Conservation (phyloP, 2,888 invertebrate genomes). For the Hymenopus coronatus region DNA sequence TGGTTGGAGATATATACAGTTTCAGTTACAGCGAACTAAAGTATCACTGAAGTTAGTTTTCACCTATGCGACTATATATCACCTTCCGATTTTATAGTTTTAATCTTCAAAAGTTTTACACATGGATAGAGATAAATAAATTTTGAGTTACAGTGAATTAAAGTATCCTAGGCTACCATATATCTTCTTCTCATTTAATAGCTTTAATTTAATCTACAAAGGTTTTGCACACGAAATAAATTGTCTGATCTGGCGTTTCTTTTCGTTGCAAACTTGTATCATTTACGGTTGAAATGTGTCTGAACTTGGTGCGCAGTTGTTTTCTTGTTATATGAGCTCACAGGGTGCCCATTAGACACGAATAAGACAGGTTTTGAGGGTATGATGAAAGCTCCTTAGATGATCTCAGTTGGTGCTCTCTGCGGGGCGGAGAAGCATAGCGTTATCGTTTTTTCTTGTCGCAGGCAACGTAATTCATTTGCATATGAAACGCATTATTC, state of each 20-base stretch:
- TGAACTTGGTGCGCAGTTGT: neutral
- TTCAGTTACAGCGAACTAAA: too few relatives aligned
- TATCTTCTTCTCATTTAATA: too few relatives aligned
- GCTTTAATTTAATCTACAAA: neutral
- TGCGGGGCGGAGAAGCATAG: neutral
- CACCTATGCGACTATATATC: too few relatives aligned
- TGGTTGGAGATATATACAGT: too few relatives aligned
- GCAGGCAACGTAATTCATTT: neutral
- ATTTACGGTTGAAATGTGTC: neutral
- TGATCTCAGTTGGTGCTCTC: neutral
- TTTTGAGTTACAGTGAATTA: neutral
- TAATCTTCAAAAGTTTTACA: neutral
- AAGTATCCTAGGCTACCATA: too few relatives aligned
- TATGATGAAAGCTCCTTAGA: neutral
- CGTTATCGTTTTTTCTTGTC: neutral
- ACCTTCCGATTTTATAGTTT: too few relatives aligned
- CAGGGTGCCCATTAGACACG: neutral
- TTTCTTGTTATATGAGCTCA: neutral
- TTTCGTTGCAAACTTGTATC: neutral
- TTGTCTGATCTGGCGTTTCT: neutral
- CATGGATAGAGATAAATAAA: neutral
- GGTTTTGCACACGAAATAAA: neutral
- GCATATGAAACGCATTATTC: neutral
- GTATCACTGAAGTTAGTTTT: too few relatives aligned
- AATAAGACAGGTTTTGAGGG: neutral